phyloP scores from a whole-genome alignment of 2,113 vertebrate species.

The Nycticryphes semicollaris region DNA sequence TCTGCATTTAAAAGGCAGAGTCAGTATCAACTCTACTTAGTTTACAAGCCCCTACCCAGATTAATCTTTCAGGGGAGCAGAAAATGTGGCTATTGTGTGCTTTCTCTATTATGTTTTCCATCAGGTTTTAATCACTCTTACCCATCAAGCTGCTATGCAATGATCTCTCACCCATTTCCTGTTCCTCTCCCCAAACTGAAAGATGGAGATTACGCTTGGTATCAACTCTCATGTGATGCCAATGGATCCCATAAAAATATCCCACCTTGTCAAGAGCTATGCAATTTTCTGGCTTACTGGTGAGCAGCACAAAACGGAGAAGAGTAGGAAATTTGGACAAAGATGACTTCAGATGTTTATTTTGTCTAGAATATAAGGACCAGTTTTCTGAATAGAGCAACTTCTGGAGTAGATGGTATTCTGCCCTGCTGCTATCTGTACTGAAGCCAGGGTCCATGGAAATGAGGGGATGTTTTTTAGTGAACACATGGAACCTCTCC shows the following conservation, averaged over 20 bases:
- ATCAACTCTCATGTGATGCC: background rate
- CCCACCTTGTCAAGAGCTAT: background rate
- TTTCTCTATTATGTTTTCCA: background rate
- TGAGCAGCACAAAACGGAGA: fast-evolving
- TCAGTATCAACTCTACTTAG: background rate
- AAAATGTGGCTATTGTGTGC: background rate
- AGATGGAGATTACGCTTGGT: background rate
- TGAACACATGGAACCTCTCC: background rate
- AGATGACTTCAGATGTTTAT: background rate
- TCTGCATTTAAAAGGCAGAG: background rate
- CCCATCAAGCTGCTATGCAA: background rate
- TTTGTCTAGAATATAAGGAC: background rate
- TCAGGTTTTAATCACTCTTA: background rate
- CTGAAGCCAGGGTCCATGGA: background rate
- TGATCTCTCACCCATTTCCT: background rate
- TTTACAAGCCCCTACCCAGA: background rate
- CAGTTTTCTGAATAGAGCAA: background rate
- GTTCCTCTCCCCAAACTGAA: background rate
- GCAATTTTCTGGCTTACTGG: background rate
- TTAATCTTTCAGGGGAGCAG: background rate
- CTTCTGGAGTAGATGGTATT: background rate
- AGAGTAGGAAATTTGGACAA: background rate
- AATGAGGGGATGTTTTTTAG: background rate
- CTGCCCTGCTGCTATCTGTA: background rate
- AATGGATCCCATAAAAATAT: background rate